Percentiles rank a stretch among this genome's conserved stretches.
Evolutionary conservation across 2,888 invertebrate genomes (phyloP).

Genomic region (Ernsta delagoae): DNA sequence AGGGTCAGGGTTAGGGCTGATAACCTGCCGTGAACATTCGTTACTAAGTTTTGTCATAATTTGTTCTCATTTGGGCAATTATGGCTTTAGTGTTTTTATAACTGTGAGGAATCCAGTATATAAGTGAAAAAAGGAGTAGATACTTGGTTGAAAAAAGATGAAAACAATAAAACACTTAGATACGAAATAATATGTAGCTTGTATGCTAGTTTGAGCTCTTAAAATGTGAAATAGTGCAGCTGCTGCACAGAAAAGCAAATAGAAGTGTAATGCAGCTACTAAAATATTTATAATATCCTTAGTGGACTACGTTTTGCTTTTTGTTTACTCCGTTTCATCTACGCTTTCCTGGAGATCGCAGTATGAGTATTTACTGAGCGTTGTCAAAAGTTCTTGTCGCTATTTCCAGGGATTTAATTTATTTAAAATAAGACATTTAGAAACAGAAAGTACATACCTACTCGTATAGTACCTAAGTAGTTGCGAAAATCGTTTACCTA

Average conservation of each 20-base stretch:
- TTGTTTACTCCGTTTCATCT: constrained; percentile 8
- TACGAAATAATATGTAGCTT: neutral
- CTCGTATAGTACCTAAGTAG: no score
- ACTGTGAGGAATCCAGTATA: no score
- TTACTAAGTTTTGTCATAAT: no score
- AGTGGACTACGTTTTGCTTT: constrained; percentile 5
- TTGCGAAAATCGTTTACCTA: no score
- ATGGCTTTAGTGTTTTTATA: no score
- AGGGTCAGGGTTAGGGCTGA: no score
- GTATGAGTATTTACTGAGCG: neutral
- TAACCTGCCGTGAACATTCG: no score
- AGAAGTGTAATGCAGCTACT: constrained; percentile 8
- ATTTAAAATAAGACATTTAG: neutral
- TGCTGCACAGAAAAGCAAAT: constrained; percentile 7
- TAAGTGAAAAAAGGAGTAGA: no score
- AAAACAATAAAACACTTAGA: neutral
- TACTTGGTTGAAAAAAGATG: no score
- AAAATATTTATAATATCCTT: constrained; percentile 11
- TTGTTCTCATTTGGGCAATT: no score
- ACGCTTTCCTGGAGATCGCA: neutral
- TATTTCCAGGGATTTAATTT: neutral
- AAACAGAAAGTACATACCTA: no score
- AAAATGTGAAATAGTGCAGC: neutral
- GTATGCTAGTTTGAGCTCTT: constrained; percentile 4
- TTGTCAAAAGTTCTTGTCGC: neutral